These are phyloP conservation scores for Vombatus ursinus DNA, from an alignment of 2,113 vertebrate genomes.

Conservation along the genomic window DNA sequence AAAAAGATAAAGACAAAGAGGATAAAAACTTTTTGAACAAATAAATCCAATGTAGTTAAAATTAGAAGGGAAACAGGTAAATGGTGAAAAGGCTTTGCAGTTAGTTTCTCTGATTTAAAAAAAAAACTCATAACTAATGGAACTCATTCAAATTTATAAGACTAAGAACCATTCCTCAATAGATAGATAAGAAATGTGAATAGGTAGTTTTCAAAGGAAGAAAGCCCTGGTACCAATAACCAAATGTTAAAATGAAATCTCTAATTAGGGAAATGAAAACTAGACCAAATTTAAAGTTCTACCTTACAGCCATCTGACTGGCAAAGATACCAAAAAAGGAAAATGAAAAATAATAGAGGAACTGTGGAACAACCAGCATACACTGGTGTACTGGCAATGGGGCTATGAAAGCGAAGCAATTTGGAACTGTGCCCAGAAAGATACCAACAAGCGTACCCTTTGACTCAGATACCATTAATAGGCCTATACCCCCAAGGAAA, in stretches of 20 bases:
- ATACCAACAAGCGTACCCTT: background rate
- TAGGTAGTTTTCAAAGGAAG: background rate
- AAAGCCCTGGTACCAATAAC: background rate
- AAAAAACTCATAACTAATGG: background rate
- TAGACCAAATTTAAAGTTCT: background rate
- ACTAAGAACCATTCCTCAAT: background rate
- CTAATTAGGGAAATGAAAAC: background rate
- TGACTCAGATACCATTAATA: background rate
- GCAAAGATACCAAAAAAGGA: no score
- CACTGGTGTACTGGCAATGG: no score
- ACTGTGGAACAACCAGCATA: no score
- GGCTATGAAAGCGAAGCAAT: background rate
- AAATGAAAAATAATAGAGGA: no score
- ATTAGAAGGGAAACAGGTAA: background rate
- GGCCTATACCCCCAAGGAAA: background rate
- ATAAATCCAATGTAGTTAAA: background rate
- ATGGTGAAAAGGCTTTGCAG: background rate
- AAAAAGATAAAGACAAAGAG: no score
- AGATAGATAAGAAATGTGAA: background rate
- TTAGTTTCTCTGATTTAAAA: background rate
- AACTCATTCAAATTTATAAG: background rate
- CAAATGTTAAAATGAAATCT: background rate
- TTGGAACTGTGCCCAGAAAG: background rate
- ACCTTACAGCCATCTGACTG: background rate
- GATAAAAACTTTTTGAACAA: background rate